These are phyloP conservation scores for Corynorhinus townsendii DNA, from an alignment of 2,113 vertebrate genomes.

Conservation along the genomic window DNA sequence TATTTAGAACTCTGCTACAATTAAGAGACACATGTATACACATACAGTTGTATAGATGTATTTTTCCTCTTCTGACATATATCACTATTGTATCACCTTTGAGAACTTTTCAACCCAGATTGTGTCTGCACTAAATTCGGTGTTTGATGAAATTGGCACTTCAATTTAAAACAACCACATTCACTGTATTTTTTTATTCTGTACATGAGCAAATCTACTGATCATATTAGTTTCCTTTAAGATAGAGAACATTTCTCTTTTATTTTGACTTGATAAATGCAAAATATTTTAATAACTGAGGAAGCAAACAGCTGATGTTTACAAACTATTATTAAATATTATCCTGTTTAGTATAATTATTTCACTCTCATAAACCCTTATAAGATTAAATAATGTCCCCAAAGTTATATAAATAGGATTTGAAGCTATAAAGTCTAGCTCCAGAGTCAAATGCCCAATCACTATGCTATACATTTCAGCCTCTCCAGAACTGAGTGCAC, in stretches of 20 bases:
- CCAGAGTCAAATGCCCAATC: not conserved
- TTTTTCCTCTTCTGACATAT: not conserved
- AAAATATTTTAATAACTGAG: not conserved
- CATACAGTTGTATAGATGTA: not conserved
- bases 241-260: not conserved
- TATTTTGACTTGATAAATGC: not conserved
- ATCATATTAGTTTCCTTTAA: not conserved
- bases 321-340: not conserved
- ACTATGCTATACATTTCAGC: not conserved
- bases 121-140: not conserved
- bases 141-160: slow-evolving; percentile 21
- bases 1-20: not conserved
- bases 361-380: not conserved
- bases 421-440: not conserved
- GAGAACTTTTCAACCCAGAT: not conserved
- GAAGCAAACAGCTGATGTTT: not conserved
- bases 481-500: not conserved
- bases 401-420: not conserved
- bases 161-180: not conserved
- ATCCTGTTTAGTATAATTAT: not conserved
- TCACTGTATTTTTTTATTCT: not conserved
- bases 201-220: not conserved
- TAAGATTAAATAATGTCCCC: not conserved
- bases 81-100: not conserved
- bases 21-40: not conserved